Conservation (phyloP, 2,797 vertebrate species). For the Chaunax sp. region DNA sequence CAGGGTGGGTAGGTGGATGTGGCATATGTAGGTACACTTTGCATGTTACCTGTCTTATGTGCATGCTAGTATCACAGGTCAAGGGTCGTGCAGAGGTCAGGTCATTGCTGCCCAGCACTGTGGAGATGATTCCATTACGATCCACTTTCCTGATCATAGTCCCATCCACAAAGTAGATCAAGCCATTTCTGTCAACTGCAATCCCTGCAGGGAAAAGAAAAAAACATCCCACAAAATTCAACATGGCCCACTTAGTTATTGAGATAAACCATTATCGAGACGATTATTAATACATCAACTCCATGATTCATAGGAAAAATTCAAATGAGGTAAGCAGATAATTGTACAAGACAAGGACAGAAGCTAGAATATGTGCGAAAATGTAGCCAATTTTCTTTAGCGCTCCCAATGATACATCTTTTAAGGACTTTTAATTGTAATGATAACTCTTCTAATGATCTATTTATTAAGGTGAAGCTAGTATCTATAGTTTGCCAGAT, state of each 20-base stretch:
- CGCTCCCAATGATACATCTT: too few relatives aligned
- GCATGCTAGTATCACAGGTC: constrained; percentile 98
- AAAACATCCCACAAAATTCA: constrained; percentile 22
- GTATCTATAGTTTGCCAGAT: too few relatives aligned
- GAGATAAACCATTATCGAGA: too few relatives aligned
- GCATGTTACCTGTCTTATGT: constrained; percentile 93
- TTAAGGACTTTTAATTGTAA: too few relatives aligned
- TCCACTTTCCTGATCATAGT: constrained; percentile 99
- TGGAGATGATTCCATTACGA: constrained; percentile 98
- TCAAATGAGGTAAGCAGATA: too few relatives aligned
- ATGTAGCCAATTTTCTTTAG: too few relatives aligned
- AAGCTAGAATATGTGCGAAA: too few relatives aligned
- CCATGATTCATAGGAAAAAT: not conserved
- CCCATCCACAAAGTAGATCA: constrained; percentile 98
- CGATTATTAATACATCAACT: not conserved
- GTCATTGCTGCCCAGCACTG: constrained; percentile 95
- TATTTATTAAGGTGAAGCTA: too few relatives aligned
- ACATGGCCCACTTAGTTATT: not conserved
- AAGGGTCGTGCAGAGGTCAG: constrained; percentile 95
- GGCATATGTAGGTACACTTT: not conserved
- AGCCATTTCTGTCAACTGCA: constrained; percentile 94
- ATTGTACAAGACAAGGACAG: too few relatives aligned
- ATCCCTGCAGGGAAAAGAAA: constrained; percentile 81
- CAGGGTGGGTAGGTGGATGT: too few relatives aligned
- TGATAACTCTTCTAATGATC: too few relatives aligned